phyloP scores from a whole-genome alignment of 2,113 vertebrate genomes.

The Cercopithecus mona region DNA sequence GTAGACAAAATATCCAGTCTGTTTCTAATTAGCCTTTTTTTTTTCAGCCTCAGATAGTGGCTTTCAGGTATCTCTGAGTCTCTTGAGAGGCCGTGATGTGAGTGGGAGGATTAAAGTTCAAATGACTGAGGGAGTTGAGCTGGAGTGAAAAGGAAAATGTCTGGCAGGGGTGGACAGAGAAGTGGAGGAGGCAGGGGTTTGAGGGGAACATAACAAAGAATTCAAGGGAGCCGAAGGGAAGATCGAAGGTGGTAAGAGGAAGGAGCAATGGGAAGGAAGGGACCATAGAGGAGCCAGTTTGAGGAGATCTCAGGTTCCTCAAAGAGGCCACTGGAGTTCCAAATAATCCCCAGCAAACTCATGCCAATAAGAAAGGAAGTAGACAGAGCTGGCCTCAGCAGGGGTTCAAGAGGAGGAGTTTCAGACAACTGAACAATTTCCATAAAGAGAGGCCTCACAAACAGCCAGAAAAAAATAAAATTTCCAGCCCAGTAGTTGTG shows the following conservation, averaged over 20 bases:
- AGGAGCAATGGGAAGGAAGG: neutral
- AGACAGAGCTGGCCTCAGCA: neutral
- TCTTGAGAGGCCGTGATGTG: neutral
- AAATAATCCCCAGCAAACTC: neutral
- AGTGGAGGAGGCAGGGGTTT: neutral
- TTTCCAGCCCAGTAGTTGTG: neutral
- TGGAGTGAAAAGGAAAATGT: neutral
- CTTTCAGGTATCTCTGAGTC: neutral
- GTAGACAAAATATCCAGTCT: neutral
- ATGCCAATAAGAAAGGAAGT: neutral
- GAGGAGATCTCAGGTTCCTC: neutral
- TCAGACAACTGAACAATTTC: neutral
- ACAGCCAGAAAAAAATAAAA: neutral
- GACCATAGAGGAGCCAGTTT: neutral
- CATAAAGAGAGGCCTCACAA: neutral
- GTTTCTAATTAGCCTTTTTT: neutral
- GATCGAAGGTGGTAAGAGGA: neutral
- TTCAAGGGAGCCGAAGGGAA: neutral
- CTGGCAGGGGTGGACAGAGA: neutral
- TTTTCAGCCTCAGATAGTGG: neutral
- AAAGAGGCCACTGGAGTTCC: neutral
- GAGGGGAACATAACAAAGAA: neutral
- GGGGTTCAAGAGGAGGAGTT: neutral
- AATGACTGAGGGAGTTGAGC: neutral
- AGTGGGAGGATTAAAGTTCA: neutral